Evolutionary conservation across 2,797 vertebrate genomes (phyloP), one percentile per base, ranked within the genome.

Genomic region (Hafferia zeledoni): DNA sequence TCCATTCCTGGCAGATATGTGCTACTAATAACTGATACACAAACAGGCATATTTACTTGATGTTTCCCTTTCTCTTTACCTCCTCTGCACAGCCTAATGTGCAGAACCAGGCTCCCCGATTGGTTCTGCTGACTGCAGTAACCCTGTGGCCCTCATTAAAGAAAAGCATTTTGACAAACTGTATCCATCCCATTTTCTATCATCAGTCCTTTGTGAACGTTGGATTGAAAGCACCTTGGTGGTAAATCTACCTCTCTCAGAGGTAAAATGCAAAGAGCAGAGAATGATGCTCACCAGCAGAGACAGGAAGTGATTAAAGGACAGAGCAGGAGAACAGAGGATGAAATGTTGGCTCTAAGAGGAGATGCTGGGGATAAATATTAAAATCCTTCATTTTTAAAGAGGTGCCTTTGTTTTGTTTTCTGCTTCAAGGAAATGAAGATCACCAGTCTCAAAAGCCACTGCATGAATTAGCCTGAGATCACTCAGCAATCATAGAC

Each of bases 11-110:
- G 63, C 80, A 93, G 89, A 64, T 3, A 4, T 1, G 28, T 89
- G 88, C 39, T 46, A 37, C 95, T 92, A 94, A 89, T 92, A 94
- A 80, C 39, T 16, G 68, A 77, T 1, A 95, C 83, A 94, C 77
- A 95, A 94, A 93, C 79, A 94, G 59, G 57, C 17, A 31, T 84
- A 94, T 96, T 95, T 94, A 86, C 77, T 87, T 41, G 3, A 47
- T 94, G 78, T 91, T 96, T 93, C 91, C 84, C 35, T 80, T 96
- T 31, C 79, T 84, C 77, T 75, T 79, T 76, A 72, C 82, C 65
- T 82, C 49, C 7, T 17, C 20, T 17, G 56, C 83, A 43, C 41
- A 68, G 76, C 72, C 50, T 92, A 76, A 89, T 22, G 76, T 70
- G 23, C 78, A 83, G 69, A 94, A 75, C 47, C 41, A 35, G 74